A percentile compares a stretch with the other conserved stretches of the same genome.
phyloP scores from a whole-genome alignment of 2,113 vertebrate genomes.

The Phyllostomus hastatus region DNA sequence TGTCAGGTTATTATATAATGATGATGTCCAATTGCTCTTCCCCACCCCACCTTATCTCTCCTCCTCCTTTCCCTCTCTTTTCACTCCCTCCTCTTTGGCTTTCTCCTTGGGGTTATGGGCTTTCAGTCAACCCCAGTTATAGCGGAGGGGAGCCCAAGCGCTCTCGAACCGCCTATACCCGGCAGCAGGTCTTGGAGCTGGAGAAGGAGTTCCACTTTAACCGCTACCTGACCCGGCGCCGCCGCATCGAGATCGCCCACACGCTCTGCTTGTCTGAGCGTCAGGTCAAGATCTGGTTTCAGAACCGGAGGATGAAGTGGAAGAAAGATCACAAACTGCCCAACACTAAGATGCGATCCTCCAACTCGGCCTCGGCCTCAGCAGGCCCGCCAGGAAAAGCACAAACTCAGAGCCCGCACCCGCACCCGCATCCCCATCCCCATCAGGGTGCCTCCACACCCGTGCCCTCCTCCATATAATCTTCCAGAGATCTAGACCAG shows the following conservation, averaged over 20 bases:
- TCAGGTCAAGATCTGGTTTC: slow-evolving; percentile 99
- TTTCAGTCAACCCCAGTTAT: slow-evolving; percentile 94
- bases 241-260: slow-evolving; percentile 98
- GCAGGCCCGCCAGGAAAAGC: slow-evolving; percentile 85
- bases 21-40: slow-evolving; percentile 90
- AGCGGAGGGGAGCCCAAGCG: slow-evolving; percentile 98
- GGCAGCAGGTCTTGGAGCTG: slow-evolving; percentile 98
- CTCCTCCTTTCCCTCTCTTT: slow-evolving; percentile 50
- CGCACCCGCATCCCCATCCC: slow-evolving; percentile 55
- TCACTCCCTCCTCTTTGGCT: slow-evolving; percentile 53
- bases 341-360: slow-evolving; percentile 98
- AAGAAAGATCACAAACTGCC: slow-evolving; percentile 99
- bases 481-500: neutral
- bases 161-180: slow-evolving; percentile 98
- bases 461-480: slow-evolving; percentile 89
- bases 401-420: slow-evolving; percentile 82
- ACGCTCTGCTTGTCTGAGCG: slow-evolving; percentile 97
- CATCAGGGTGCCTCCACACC: slow-evolving; percentile 90
- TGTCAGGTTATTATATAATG: slow-evolving; percentile 88
- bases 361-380: slow-evolving; percentile 86
- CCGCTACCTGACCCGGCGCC: slow-evolving; percentile 97
- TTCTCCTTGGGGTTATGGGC: slow-evolving; percentile 73
- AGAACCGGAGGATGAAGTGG: slow-evolving; percentile 99
- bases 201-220: slow-evolving; percentile 99
- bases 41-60: slow-evolving; percentile 69